phyloP scores from a whole-genome alignment of 2,113 vertebrate species.

The Boulengeromyrus knoepffleri region DNA sequence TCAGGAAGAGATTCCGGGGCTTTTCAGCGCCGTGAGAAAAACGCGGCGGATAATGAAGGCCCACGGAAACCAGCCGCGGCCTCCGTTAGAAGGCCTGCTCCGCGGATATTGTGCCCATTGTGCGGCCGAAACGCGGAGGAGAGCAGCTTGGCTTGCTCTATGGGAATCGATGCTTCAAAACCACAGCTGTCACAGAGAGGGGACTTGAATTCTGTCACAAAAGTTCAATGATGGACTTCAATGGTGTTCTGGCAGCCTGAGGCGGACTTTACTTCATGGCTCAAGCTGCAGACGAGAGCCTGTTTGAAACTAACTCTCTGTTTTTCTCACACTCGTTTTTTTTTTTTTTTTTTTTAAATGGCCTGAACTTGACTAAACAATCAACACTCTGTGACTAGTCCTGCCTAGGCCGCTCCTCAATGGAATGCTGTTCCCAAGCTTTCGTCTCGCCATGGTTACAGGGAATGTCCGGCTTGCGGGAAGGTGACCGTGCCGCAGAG shows the following conservation, averaged over 20 bases:
- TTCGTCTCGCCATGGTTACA: slow-evolving; percentile 79
- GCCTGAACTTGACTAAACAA: slow-evolving; percentile 81
- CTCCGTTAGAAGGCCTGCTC: slow-evolving; percentile 50
- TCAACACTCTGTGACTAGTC: slow-evolving; percentile 70
- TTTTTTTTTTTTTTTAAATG: slow-evolving; percentile 37
- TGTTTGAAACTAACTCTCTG: slow-evolving; percentile 73
- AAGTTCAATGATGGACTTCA: slow-evolving; percentile 63
- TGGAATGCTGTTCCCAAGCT: slow-evolving; percentile 74
- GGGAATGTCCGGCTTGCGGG: slow-evolving; percentile 60
- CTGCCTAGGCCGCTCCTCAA: slow-evolving; percentile 62
- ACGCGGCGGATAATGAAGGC: slow-evolving; percentile 45
- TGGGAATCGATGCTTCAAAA: slow-evolving; percentile 75
- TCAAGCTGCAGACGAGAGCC: slow-evolving; percentile 70
- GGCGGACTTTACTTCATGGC: slow-evolving; percentile 66
- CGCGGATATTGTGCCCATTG: slow-evolving; percentile 58
- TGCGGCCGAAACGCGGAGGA: slow-evolving; percentile 60
- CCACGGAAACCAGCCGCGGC: slow-evolving; percentile 45
- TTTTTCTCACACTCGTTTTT: slow-evolving; percentile 26
- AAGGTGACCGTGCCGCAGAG: slow-evolving; percentile 60
- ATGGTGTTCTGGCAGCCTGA: slow-evolving; percentile 61
- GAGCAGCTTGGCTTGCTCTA: slow-evolving; percentile 71
- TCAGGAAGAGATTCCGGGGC: slow-evolving; percentile 25
- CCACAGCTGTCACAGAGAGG: slow-evolving; percentile 72
- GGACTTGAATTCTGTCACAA: slow-evolving; percentile 74
- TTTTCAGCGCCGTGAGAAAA: slow-evolving; percentile 21